These are phyloP conservation scores for Tilapia sparmanii DNA, from an alignment of 2,113 vertebrate genomes.

Conservation along the genomic window DNA sequence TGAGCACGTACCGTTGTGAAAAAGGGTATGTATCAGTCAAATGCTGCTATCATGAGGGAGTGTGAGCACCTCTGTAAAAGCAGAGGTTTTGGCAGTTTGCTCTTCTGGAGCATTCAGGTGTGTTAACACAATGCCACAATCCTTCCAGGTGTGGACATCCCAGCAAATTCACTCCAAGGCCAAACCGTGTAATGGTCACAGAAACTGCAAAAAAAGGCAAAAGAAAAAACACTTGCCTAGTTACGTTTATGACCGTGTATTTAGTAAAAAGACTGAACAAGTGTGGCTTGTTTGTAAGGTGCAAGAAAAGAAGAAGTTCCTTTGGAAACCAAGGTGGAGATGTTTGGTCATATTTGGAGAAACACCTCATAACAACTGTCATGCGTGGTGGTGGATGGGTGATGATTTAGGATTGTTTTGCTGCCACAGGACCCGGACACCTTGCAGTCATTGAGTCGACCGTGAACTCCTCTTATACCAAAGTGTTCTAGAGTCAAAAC, in stretches of 20 bases:
- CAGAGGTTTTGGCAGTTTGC: too few relatives aligned
- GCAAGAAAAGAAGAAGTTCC: background rate
- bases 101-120: too few relatives aligned
- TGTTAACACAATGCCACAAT: too few relatives aligned
- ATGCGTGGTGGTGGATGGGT: background rate
- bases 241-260: too few relatives aligned
- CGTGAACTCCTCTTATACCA: background rate
- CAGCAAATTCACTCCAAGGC: too few relatives aligned
- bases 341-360: background rate
- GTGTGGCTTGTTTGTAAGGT: too few relatives aligned
- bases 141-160: too few relatives aligned
- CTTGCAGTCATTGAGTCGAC: background rate
- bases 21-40: background rate
- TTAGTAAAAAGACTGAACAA: too few relatives aligned
- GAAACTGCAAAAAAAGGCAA: too few relatives aligned
- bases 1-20: background rate
- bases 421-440: background rate
- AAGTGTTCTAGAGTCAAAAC: background rate
- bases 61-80: too few relatives aligned
- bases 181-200: too few relatives aligned
- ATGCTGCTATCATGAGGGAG: background rate
- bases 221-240: too few relatives aligned
- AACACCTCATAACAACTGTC: background rate
- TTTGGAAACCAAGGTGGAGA: background rate
- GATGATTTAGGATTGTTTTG: background rate